Conservation (phyloP, 2,888 invertebrate species). For the Sesia apiformis region DNA sequence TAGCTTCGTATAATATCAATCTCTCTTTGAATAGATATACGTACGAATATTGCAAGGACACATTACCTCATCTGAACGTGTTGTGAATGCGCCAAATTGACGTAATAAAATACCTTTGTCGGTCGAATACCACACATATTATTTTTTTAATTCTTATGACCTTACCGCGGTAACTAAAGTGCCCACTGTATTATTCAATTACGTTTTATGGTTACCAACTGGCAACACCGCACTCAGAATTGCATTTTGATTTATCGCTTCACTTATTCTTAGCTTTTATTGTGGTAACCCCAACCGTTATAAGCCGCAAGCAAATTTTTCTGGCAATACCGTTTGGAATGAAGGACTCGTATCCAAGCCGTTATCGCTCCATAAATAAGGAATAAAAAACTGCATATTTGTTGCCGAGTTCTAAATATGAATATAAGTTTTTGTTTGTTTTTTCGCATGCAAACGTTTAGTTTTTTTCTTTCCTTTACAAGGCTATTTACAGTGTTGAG, state of each 20-base stretch:
- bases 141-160: slow-evolving; percentile 38
- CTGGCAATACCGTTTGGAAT: neutral
- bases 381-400: neutral
- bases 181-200: slow-evolving; percentile 52
- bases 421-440: neutral
- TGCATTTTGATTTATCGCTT: slow-evolving; percentile 53
- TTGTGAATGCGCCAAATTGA: neutral
- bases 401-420: neutral
- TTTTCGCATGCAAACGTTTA: neutral
- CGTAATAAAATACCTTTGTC: slow-evolving; percentile 4
- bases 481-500: neutral
- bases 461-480: neutral
- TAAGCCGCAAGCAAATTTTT: slow-evolving; percentile 10
- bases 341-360: neutral
- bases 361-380: neutral
- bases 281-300: slow-evolving; percentile 27
- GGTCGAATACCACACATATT: slow-evolving; percentile 8
- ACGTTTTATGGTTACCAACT: slow-evolving; percentile 49
- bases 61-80: neutral
- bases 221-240: slow-evolving; percentile 42
- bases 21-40: no score
- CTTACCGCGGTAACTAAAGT: slow-evolving; percentile 24
- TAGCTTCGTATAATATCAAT: no score
- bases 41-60: neutral
- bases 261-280: slow-evolving; percentile 44